Base-by-base conservation (phyloP, 2,888 invertebrate species). In the Thymelicus lineola region DNA sequence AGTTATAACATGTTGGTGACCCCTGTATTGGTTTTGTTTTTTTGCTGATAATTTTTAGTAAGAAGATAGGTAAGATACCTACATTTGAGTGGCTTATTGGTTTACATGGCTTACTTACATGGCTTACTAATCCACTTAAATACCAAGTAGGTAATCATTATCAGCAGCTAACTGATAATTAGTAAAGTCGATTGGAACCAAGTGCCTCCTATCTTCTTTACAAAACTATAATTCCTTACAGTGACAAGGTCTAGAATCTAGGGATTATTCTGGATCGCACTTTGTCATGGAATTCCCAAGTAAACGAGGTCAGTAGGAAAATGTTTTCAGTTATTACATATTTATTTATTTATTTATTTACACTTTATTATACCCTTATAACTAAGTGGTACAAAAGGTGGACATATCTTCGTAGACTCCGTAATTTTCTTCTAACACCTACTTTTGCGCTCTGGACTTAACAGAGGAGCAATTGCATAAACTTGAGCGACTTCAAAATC, bases 81-180 rank as follows among this genome's bases (percentile, higher is more conserved):
- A 28, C n/a, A n/a, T n/a, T n/a, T n/a, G n/a, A n/a, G n/a, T n/a
- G n/a, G n/a, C n/a, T n/a, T n/a, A n/a, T n/a, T n/a, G n/a, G n/a
- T n/a, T n/a, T n/a, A n/a, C n/a, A n/a, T n/a, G n/a, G n/a, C n/a
- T n/a, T n/a, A n/a, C n/a, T n/a, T n/a, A n/a, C 46, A 36, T 50
- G 66, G 66, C 9, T 14, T 60, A 3, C 42, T 7, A 66, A 66
- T 60, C 48, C 59, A 15, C 14, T 14, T 36, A 66, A 66, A 48
- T 35, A 59, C 3, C 48, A 59, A n/a, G 12, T 35, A 15, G n/a
- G n/a, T n/a, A n/a, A 55, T 53, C 35, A 59, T 66, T n/a, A n/a
- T 66, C 6, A n/a, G 60, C 17, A 59, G 53, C 38, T 14, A 50
- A 12, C 48, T 14, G 60, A 12, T 55, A 5, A 36, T 59, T 12